phyloP scores from a whole-genome alignment of 2,113 vertebrate species.

The Pseudolaguvia tuberculata region DNA sequence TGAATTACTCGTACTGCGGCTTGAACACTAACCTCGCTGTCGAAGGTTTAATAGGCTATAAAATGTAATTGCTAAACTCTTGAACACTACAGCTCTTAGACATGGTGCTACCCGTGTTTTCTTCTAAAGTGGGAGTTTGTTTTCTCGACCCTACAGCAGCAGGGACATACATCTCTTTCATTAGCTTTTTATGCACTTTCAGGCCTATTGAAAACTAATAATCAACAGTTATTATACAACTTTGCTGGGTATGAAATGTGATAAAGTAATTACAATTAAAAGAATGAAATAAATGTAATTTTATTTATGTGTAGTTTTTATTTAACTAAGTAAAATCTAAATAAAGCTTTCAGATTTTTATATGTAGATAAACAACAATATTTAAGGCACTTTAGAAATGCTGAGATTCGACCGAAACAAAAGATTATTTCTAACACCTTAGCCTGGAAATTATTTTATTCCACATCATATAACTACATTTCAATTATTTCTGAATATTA shows the following conservation, averaged over 20 bases:
- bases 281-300: too few relatives aligned
- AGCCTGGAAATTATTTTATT: background rate
- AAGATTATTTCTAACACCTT: background rate
- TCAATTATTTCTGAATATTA: background rate
- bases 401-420: background rate
- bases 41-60: conserved; percentile 71
- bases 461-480: background rate
- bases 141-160: conserved; percentile 67
- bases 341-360: too few relatives aligned
- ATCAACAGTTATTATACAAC: conserved; percentile 5
- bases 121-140: conserved; percentile 77
- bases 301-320: background rate
- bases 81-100: conserved; percentile 78
- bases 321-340: too few relatives aligned
- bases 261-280: too few relatives aligned
- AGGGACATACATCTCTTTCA: conserved; percentile 76
- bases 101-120: conserved; percentile 72
- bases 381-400: background rate
- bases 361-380: background rate
- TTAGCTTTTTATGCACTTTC: conserved; percentile 57
- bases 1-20: conserved; percentile 42
- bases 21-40: conserved; percentile 46
- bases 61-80: conserved; percentile 69
- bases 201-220: background rate
- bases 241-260: too few relatives aligned